Evolutionary conservation across 2,888 invertebrate genomes (phyloP).

Genomic region (Tiliacea aurago): DNA sequence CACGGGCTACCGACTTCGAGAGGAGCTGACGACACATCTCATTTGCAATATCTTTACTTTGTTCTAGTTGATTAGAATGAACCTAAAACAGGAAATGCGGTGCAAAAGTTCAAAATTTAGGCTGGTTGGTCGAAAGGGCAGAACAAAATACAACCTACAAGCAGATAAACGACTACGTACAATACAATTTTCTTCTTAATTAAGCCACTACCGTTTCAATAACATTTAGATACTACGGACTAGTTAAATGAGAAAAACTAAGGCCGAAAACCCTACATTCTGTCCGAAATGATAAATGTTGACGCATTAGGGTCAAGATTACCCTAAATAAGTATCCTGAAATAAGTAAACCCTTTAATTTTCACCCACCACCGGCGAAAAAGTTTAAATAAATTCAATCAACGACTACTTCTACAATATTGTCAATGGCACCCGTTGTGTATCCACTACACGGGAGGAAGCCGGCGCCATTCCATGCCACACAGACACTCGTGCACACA

Average conservation of each 20-base stretch:
- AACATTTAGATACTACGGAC: neutral
- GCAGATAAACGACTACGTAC: neutral
- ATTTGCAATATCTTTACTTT: slow-evolving; percentile 32
- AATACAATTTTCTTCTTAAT: neutral
- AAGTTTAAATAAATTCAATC: slow-evolving; percentile 28
- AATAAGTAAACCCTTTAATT: slow-evolving; percentile 19
- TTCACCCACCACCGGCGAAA: neutral
- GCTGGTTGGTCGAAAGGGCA: too few species aligned
- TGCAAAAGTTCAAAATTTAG: slow-evolving; percentile 2
- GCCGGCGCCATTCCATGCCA: neutral
- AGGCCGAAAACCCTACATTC: too few species aligned
- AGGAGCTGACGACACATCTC: slow-evolving; percentile 34
- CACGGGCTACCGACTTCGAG: neutral
- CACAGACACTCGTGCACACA: neutral
- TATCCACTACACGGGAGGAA: neutral
- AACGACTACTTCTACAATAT: slow-evolving; percentile 14
- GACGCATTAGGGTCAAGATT: slow-evolving; percentile 11
- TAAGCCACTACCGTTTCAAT: too few species aligned
- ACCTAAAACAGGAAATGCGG: neutral
- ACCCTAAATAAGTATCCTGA: slow-evolving; percentile 8
- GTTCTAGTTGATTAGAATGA: slow-evolving; percentile 26
- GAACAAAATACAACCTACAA: neutral
- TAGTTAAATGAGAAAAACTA: neutral
- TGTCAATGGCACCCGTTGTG: slow-evolving; percentile 5
- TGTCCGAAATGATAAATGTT: neutral